Conservation (phyloP, 2,888 invertebrate species). For the Marronus borbonicus region DNA sequence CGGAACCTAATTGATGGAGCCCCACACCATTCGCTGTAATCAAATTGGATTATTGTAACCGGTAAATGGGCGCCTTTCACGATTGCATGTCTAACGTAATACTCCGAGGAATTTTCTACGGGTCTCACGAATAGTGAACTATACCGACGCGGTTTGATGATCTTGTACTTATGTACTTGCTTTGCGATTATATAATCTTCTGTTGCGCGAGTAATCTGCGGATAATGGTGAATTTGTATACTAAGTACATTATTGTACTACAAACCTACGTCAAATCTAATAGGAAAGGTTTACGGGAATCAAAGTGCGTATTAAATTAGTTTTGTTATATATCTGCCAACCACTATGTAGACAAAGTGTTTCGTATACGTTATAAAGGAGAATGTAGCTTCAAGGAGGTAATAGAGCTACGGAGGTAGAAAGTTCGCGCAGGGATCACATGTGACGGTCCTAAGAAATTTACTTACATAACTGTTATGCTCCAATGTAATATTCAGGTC, state of each 20-base stretch:
- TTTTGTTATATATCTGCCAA: constrained; percentile 21
- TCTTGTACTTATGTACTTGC: constrained; percentile 12
- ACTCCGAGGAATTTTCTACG: constrained; percentile 37
- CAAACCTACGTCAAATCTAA: not conserved
- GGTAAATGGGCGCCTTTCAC: constrained; percentile 37
- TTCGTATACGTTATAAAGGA: not conserved
- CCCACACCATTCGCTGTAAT: constrained; percentile 26
- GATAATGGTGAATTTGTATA: constrained; percentile 14
- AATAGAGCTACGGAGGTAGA: not conserved
- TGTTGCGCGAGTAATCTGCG: constrained; percentile 22
- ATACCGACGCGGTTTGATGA: not conserved
- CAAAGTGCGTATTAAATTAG: constrained; percentile 17
- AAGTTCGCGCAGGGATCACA: not conserved
- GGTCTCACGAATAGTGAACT: constrained; percentile 17
- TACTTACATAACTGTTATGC: not conserved
- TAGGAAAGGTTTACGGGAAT: constrained; percentile 1
- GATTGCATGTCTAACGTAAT: constrained; percentile 42
- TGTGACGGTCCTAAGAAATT: not conserved
- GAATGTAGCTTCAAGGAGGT: not conserved
- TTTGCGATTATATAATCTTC: constrained; percentile 26
- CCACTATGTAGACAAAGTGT: not conserved
- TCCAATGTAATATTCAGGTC: too few species aligned
- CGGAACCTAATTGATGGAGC: constrained; percentile 26
- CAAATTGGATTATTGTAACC: constrained; percentile 44
- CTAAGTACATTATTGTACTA: constrained; percentile 23